Evolutionary conservation across 2,888 invertebrate genomes (phyloP), one percentile per base, ranked within the genome.

Genomic region (Gymnocheta viridis): DNA sequence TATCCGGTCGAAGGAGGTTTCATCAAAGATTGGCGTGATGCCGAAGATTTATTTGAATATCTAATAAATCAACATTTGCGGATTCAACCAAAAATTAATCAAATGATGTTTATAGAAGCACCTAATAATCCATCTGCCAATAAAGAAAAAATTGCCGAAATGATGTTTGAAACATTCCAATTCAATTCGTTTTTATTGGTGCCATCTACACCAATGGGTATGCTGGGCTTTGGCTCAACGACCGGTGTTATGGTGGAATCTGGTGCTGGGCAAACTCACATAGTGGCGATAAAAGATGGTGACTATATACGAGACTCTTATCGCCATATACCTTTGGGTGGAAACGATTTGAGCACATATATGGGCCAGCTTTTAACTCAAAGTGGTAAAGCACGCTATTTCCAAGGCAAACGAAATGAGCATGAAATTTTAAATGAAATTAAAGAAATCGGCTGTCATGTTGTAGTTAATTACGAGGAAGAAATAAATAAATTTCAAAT

Each of bases 181-280:
- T 69, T 78, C 17, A 78, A 51, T 29, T 17, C 49, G 0, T 78
- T 78, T 35, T 14, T 60, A 2, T 22, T 69, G 47, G 17, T 60
- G 7, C 69, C 77, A 0, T 78, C 77, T 19, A 78, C 77, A 12
- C 69, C 60, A 19, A 60, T 69, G 69, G 77, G 35, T 1, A 69
- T 78, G 77, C 41, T 17, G 19, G 77, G 67, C 10, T 49, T 29
- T 60, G 60, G 60, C 5, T 14, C 27, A 38, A 78, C 47, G 22
- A 69, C 77, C 0, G 77, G 77, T 6, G 41, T 78, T 19, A 22
- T 78, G 5, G 77, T 78, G 3, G 77, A 78, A 60, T 78, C 77
- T 14, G 77, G 77, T 7, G 77, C 69, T 3, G 69, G 69, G 0
- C 77, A 78, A 38, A 78, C 77, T 4, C 67, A 69, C 41, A 41